phyloP scores from a whole-genome alignment of 2,797 vertebrate genomes.

The Oceanodroma leucorhoa region DNA sequence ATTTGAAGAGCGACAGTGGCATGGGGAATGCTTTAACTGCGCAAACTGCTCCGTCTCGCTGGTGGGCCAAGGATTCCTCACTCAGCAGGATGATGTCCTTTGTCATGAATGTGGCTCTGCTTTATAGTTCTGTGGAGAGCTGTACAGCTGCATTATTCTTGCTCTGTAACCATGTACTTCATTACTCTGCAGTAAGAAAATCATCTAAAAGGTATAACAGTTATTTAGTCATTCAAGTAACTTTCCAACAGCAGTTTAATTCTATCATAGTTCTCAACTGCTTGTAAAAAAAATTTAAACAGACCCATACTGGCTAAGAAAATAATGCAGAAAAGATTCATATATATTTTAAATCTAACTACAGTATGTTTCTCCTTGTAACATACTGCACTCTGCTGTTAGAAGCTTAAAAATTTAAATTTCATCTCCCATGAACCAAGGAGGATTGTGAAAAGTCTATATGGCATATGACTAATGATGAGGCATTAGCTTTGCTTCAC shows the following conservation, averaged over 20 bases:
- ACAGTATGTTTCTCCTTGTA: constrained; percentile 36
- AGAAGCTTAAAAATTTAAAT: constrained; percentile 5
- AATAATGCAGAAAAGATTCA: neutral
- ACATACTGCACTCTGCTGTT: constrained; percentile 74
- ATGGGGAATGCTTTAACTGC: constrained; percentile 92
- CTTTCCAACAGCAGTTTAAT: neutral
- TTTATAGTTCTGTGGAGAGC: constrained; percentile 64
- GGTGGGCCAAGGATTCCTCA: constrained; percentile 90
- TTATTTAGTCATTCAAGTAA: neutral
- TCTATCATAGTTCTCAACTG: neutral
- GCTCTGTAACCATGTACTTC: neutral
- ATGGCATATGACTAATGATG: neutral
- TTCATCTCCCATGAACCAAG: neutral
- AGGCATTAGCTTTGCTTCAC: neutral
- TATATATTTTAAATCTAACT: neutral
- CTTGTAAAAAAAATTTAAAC: neutral
- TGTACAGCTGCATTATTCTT: neutral
- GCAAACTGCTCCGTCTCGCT: constrained; percentile 84
- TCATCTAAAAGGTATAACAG: neutral
- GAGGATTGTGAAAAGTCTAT: neutral
- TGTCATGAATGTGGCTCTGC: constrained; percentile 88
- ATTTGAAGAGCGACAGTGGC: constrained; percentile 95
- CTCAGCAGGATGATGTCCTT: constrained; percentile 83
- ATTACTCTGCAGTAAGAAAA: neutral
- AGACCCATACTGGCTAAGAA: neutral